These are phyloP conservation scores for Oryzias javanicus DNA, from an alignment of 2,113 vertebrate genomes.

Conservation along the genomic window DNA sequence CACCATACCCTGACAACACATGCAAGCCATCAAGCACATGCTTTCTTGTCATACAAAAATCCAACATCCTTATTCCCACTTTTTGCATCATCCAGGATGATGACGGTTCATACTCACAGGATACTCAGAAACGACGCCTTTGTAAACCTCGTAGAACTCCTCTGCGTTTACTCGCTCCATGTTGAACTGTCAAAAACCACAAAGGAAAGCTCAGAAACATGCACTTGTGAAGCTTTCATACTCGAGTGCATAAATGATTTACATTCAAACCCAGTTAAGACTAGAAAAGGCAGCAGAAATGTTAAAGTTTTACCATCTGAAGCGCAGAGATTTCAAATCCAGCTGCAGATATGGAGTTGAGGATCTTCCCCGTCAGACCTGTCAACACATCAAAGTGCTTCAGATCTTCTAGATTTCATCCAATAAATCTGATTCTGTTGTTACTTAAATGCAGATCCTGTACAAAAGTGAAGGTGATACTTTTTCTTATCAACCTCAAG, in stretches of 20 bases:
- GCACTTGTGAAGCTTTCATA: neutral
- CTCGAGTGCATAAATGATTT: neutral
- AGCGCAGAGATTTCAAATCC: constrained; percentile 91
- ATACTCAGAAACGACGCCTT: constrained; percentile 88
- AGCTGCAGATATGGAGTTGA: constrained; percentile 83
- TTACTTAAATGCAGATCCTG: constrained; percentile 21
- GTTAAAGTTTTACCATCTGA: constrained; percentile 80
- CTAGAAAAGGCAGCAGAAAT: neutral
- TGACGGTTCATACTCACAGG: constrained; percentile 80
- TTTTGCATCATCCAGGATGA: constrained; percentile 3
- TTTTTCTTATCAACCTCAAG: constrained; percentile 17
- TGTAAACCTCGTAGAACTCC: constrained; percentile 95
- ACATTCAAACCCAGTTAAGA: neutral
- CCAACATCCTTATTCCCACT: neutral
- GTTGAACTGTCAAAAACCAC: constrained; percentile 78
- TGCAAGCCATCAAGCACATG: neutral
- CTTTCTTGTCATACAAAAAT: constrained; percentile 16
- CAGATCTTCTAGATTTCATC: neutral
- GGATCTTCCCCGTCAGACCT: constrained; percentile 90
- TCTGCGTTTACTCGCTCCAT: constrained; percentile 88
- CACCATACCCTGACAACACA: constrained; percentile 83
- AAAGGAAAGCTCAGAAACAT: neutral
- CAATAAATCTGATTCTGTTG: constrained; percentile 6
- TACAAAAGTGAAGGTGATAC: constrained; percentile 22
- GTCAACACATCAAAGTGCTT: constrained; percentile 38